Evolutionary conservation across 2,888 invertebrate genomes (phyloP).

Genomic region (Cryptosula pallasiana): DNA sequence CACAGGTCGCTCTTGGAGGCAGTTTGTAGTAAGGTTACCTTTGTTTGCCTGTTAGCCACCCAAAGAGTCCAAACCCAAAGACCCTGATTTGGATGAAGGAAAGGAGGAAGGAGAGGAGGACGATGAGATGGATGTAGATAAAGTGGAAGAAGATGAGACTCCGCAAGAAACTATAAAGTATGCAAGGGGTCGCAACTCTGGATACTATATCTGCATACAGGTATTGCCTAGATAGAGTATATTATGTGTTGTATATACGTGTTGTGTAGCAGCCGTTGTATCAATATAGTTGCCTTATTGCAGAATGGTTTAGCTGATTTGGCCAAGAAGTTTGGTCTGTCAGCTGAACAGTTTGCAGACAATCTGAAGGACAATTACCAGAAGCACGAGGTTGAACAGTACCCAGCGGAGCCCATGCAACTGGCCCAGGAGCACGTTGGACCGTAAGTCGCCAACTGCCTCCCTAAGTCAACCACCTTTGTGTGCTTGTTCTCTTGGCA

Average conservation of each 20-base stretch:
- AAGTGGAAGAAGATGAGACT: slow-evolving; percentile 55
- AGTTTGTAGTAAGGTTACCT: background rate
- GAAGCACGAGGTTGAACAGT: slow-evolving; percentile 89
- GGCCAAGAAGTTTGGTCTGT: slow-evolving; percentile 84
- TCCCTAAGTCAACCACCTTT: too few relatives aligned
- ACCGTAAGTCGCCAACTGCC: slow-evolving; percentile 37
- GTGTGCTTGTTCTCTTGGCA: too few relatives aligned
- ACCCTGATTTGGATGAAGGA: slow-evolving; percentile 31
- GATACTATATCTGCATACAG: slow-evolving; percentile 79
- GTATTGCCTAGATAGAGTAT: slow-evolving; percentile 55
- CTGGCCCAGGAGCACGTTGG: slow-evolving; percentile 70
- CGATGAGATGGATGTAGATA: slow-evolving; percentile 55
- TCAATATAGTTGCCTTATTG: background rate
- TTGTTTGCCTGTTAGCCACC: background rate
- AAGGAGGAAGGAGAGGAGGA: slow-evolving; percentile 47
- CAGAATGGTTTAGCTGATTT: slow-evolving; percentile 62
- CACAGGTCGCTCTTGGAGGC: too few relatives aligned
- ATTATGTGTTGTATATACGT: background rate
- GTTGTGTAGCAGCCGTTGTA: background rate
- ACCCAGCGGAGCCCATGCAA: slow-evolving; percentile 74
- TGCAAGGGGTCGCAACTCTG: slow-evolving; percentile 72
- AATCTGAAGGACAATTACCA: slow-evolving; percentile 93
- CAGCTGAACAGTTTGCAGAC: slow-evolving; percentile 90
- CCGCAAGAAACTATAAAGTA: slow-evolving; percentile 68
- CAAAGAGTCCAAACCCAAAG: slow-evolving; percentile 26